Conservation (phyloP, 2,113 vertebrate species). For the Pavo muticus region DNA sequence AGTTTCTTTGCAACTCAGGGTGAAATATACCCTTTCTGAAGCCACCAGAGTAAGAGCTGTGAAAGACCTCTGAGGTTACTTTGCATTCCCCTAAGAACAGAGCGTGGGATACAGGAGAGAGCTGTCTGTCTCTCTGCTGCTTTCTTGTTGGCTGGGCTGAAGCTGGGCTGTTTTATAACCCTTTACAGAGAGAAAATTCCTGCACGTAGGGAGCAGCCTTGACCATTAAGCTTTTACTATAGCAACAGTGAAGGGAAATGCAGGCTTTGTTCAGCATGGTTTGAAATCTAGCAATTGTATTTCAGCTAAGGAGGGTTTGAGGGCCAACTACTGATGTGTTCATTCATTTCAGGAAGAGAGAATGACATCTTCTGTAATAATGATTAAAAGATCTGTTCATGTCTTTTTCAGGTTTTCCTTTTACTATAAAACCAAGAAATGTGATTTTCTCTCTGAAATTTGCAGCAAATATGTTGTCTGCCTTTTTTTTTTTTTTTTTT, state of each 20-base stretch:
- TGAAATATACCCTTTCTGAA: not conserved
- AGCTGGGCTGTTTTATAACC: not conserved
- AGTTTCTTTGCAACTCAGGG: not conserved
- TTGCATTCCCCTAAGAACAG: not conserved
- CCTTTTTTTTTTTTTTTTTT: not conserved
- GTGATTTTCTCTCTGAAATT: conserved; percentile 4
- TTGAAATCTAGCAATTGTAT: not conserved
- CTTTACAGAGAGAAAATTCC: not conserved
- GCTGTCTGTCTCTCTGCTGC: not conserved
- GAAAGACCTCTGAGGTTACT: not conserved
- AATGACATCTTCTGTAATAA: not conserved
- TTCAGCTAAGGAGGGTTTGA: not conserved
- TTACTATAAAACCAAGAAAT: not conserved
- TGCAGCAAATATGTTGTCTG: not conserved
- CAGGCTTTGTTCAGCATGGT: not conserved
- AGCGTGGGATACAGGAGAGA: not conserved
- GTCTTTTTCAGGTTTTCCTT: not conserved
- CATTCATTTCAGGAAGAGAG: not conserved
- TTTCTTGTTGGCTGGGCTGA: not conserved
- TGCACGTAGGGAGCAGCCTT: not conserved
- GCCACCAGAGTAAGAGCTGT: not conserved
- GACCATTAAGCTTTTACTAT: conserved; percentile 1
- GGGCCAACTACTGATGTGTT: not conserved
- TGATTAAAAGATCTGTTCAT: conserved; percentile 12
- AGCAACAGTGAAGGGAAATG: not conserved